Evolutionary conservation across 1,140 invertebrate genomes (phyloP).

Genomic region (Leguminivora glycinivorella): DNA sequence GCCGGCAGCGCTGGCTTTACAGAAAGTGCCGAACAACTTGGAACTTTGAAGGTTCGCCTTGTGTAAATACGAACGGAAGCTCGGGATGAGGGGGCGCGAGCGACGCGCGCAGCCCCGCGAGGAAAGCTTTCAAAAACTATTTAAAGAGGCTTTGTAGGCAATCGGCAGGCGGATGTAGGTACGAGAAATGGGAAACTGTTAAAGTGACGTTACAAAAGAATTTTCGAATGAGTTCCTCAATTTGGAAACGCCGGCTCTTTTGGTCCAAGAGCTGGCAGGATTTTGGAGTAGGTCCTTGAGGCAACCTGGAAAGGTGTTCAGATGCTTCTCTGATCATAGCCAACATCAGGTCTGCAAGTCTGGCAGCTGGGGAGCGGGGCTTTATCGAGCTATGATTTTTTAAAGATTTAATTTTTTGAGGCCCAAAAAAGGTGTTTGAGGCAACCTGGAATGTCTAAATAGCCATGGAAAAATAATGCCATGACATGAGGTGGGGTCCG

Average conservation of each 20-base stretch:
- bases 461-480: no score
- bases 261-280: no score
- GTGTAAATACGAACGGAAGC: conserved; percentile 52
- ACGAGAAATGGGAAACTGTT: conserved; percentile 5
- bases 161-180: conserved; percentile 39
- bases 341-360: no score
- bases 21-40: conserved; percentile 47
- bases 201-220: conserved; percentile 8
- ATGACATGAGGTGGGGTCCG: no score
- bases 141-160: conserved; percentile 67
- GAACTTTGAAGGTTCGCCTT: conserved; percentile 47
- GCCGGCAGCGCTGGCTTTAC: conserved; percentile 35
- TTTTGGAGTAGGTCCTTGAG: no score
- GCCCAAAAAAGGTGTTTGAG: no score
- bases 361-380: no score
- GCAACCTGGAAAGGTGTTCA: no score
- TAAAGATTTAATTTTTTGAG: no score
- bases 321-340: no score
- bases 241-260: background rate
- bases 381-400: no score
- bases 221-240: background rate
- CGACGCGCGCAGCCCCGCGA: conserved; percentile 43
- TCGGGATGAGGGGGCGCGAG: conserved; percentile 40
- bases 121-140: conserved; percentile 69
- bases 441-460: no score